These are phyloP conservation scores for Leucozona laternaria DNA, from an alignment of 2,888 invertebrate species.

Conservation along the genomic window DNA sequence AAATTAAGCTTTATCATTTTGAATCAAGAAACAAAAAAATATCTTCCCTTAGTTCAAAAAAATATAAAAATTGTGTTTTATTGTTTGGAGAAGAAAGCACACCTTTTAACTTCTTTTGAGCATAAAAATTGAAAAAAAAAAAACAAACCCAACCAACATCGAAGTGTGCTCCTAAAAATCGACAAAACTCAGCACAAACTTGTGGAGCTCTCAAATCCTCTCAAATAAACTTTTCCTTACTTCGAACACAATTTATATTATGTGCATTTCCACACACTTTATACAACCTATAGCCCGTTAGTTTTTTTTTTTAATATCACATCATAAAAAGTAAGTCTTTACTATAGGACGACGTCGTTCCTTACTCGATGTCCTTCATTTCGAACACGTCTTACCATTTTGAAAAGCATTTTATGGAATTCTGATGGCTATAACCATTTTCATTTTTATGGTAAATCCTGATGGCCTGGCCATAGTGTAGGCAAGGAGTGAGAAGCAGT, in stretches of 20 bases:
- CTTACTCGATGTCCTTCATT: slow-evolving; percentile 48
- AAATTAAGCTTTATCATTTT: too few relatives aligned
- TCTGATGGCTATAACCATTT: slow-evolving; percentile 71
- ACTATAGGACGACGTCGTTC: background rate
- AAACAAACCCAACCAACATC: too few relatives aligned
- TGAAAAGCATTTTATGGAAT: slow-evolving; percentile 68
- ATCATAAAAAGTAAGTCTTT: slow-evolving; percentile 56
- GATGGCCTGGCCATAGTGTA: background rate
- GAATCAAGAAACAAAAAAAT: too few relatives aligned
- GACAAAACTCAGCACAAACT: slow-evolving; percentile 52
- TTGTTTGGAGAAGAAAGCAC: too few relatives aligned
- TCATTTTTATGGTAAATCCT: slow-evolving; percentile 60
- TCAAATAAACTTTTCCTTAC: slow-evolving; percentile 41
- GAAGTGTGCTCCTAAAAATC: too few relatives aligned
- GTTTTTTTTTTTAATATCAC: slow-evolving; percentile 39
- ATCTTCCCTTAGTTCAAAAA: too few relatives aligned
- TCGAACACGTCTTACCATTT: slow-evolving; percentile 65
- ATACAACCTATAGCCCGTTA: slow-evolving; percentile 3
- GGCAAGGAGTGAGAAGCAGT: background rate
- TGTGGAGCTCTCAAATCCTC: slow-evolving; percentile 42
- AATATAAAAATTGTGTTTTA: too few relatives aligned
- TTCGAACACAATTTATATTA: slow-evolving; percentile 43
- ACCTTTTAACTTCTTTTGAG: too few relatives aligned
- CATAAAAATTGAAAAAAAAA: too few relatives aligned
- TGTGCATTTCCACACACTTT: slow-evolving; percentile 38